Evolutionary conservation across 1,140 invertebrate species (phyloP).

Genomic region (Neuroterus valhalla): DNA sequence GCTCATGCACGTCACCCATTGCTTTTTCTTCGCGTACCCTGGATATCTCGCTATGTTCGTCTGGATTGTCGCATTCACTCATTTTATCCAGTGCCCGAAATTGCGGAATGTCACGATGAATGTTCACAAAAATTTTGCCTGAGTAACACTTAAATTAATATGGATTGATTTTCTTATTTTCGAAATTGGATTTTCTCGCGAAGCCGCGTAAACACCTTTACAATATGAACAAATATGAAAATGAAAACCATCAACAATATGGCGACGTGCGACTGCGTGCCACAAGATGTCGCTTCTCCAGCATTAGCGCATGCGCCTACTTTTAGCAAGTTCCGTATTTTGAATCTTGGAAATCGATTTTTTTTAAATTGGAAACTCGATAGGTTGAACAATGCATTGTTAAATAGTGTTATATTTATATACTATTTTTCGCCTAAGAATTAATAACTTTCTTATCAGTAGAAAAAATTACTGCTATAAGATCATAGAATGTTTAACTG

Average conservation of each 20-base stretch:
- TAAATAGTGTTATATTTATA: no score
- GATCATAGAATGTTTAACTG: no score
- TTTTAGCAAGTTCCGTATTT: neutral
- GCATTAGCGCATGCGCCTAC: neutral
- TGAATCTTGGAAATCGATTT: no score
- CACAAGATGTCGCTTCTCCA: neutral
- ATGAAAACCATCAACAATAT: conserved; percentile 46
- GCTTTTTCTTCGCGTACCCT: conserved; percentile 48
- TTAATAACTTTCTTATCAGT: no score
- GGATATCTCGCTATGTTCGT: conserved; percentile 50
- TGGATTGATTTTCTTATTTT: conserved; percentile 49
- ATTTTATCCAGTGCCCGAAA: conserved; percentile 39
- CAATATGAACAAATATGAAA: conserved; percentile 21
- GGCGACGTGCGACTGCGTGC: conserved; percentile 35
- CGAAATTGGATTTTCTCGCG: conserved; percentile 45
- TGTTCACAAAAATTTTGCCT: neutral
- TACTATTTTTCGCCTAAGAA: no score
- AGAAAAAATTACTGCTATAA: no score
- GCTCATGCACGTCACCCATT: conserved; percentile 67
- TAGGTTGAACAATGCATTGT: no score
- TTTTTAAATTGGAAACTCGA: no score
- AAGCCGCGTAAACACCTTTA: conserved; percentile 63
- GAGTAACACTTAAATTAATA: conserved; percentile 37
- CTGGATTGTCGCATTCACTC: conserved; percentile 55
- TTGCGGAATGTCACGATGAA: conserved; percentile 18